Conservation (phyloP, 2,113 vertebrate species). For the Tragulus kanchil region DNA sequence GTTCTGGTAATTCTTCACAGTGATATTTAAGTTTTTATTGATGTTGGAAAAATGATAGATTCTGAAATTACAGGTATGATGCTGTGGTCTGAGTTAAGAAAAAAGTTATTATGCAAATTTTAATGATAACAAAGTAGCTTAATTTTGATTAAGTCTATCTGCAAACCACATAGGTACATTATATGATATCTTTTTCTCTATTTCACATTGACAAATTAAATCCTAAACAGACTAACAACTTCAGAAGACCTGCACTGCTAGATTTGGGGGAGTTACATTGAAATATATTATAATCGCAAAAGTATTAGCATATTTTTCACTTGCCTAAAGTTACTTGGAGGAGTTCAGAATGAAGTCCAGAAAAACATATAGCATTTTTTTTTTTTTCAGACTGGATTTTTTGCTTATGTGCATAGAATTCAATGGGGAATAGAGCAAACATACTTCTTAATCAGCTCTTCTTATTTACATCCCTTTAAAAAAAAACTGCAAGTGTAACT, state of each 20-base stretch:
- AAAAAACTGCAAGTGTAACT: not conserved
- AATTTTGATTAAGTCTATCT: not conserved
- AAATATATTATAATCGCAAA: not conserved
- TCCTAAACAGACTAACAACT: not conserved
- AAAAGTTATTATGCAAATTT: not conserved
- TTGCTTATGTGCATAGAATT: not conserved
- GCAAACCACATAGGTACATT: not conserved
- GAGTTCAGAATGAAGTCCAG: not conserved
- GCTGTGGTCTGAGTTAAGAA: not conserved
- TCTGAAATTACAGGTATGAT: not conserved
- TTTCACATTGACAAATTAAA: not conserved
- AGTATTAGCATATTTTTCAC: not conserved
- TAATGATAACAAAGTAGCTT: not conserved
- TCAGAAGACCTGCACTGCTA: not conserved
- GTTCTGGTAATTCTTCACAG: not conserved
- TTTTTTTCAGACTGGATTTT: not conserved
- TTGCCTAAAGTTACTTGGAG: not conserved
- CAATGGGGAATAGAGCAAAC: not conserved
- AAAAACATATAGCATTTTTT: no score
- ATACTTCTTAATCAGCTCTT: not conserved
- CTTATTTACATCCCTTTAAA: not conserved
- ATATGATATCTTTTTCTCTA: not conserved
- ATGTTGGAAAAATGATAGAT: not conserved
- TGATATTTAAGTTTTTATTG: not conserved
- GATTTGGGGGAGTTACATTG: not conserved